Conservation (phyloP, 92 coral and sea anemone genomes). For the Palythoa grandis region DNA sequence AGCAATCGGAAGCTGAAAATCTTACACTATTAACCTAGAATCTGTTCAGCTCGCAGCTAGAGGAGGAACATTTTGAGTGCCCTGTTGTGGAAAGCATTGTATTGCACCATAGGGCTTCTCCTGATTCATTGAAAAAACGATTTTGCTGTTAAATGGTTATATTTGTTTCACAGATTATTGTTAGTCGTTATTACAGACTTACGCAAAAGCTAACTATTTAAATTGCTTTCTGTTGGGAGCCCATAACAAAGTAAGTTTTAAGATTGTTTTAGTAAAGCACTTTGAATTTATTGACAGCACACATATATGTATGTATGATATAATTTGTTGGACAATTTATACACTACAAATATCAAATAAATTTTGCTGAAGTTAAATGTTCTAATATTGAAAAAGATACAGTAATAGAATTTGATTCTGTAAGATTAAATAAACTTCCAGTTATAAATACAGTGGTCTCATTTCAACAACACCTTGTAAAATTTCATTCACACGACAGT, state of each 20-base stretch:
- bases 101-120: constrained; percentile 44
- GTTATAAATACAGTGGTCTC: constrained; percentile 53
- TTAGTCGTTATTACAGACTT: constrained; percentile 13
- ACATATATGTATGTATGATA: constrained; percentile 5
- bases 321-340: constrained; percentile 17
- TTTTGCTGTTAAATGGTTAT: constrained; percentile 45
- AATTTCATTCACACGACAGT: constrained; percentile 24
- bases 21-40: constrained; percentile 17
- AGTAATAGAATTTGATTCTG: constrained; percentile 36
- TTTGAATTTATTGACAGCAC: constrained; percentile 32
- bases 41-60: constrained; percentile 21
- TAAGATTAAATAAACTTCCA: constrained; percentile 56
- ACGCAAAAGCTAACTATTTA: constrained; percentile 6
- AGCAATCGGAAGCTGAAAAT: constrained; percentile 33
- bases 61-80: constrained; percentile 31
- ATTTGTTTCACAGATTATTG: constrained; percentile 40
- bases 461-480: constrained; percentile 37
- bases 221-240: background rate
- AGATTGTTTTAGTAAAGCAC: background rate
- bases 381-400: constrained; percentile 36
- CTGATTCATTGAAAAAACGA: constrained; percentile 42
- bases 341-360: background rate
- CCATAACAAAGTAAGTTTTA: background rate
- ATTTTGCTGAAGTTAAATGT: constrained; percentile 21
- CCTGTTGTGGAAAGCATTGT: constrained; percentile 62